phyloP scores from a whole-genome alignment of 2,888 invertebrate genomes.

The Beris chalybata region DNA sequence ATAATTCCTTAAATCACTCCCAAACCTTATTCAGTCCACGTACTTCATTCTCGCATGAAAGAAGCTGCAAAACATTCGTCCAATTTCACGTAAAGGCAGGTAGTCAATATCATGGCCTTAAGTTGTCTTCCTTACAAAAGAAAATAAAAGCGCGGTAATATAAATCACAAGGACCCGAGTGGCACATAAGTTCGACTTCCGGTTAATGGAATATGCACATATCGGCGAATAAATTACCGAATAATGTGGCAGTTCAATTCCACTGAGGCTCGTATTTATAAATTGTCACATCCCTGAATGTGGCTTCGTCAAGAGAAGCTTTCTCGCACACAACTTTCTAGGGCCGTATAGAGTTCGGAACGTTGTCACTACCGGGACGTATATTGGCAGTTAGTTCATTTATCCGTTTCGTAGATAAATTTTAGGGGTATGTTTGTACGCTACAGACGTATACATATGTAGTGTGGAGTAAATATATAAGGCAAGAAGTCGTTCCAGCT shows the following conservation, averaged over 20 bases:
- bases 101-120: slow-evolving; percentile 7
- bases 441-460: background rate
- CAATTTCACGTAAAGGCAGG: too few relatives aligned
- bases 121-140: slow-evolving; percentile 24
- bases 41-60: too few relatives aligned
- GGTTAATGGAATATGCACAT: slow-evolving; percentile 40
- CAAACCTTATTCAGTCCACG: too few relatives aligned
- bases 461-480: background rate
- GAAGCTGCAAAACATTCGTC: too few relatives aligned
- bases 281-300: slow-evolving; percentile 31
- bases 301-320: slow-evolving; percentile 1
- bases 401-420: slow-evolving; percentile 31
- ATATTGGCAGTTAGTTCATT: slow-evolving; percentile 39
- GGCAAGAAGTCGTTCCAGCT: too few relatives aligned
- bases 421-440: slow-evolving; percentile 10
- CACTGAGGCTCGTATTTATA: slow-evolving; percentile 39
- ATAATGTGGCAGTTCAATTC: slow-evolving; percentile 41
- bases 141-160: slow-evolving; percentile 15
- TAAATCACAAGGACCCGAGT: slow-evolving; percentile 29
- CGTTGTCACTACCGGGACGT: slow-evolving; percentile 32
- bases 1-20: too few relatives aligned
- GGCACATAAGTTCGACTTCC: slow-evolving; percentile 23
- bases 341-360: slow-evolving; percentile 1
- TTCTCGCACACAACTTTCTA: too few relatives aligned
- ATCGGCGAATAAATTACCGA: slow-evolving; percentile 36